These are phyloP conservation scores for Rattus rattus DNA, from an alignment of 2,113 vertebrate species.

Conservation along the genomic window DNA sequence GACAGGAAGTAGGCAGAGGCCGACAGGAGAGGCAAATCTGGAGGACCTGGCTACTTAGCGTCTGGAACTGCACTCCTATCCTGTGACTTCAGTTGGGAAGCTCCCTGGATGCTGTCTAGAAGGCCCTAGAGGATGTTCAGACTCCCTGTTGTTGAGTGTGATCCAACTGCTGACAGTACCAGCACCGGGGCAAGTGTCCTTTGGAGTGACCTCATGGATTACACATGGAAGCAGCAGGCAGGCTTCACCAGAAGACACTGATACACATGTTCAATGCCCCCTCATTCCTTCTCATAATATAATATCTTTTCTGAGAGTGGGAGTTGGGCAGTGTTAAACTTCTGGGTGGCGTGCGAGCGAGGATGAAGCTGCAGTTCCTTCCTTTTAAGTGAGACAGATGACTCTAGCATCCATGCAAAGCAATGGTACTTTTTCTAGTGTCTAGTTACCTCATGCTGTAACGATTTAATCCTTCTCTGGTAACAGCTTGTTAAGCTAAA, in stretches of 20 bases:
- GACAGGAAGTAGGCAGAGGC: not conserved
- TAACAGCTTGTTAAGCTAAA: not conserved
- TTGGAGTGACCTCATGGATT: conserved; percentile 81
- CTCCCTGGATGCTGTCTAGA: not conserved
- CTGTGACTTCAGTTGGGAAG: not conserved
- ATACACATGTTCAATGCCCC: conserved; percentile 83
- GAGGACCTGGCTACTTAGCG: not conserved
- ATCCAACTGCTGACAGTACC: not conserved
- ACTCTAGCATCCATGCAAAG: conserved; percentile 71
- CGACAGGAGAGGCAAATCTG: not conserved
- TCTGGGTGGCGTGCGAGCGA: conserved; percentile 66
- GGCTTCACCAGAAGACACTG: conserved; percentile 78
- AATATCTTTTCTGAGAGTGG: conserved; percentile 84
- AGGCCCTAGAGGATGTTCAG: not conserved
- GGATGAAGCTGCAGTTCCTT: not conserved
- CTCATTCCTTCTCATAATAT: conserved; percentile 81
- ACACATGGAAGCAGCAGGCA: conserved; percentile 92
- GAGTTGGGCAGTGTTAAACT: conserved; percentile 69
- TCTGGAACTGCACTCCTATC: not conserved
- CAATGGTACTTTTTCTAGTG: not conserved
- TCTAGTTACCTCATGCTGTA: not conserved
- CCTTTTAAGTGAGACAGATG: conserved; percentile 77
- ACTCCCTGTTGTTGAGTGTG: not conserved
- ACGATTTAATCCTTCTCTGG: not conserved
- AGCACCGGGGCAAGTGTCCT: not conserved